Evolutionary conservation across 2,888 invertebrate genomes (phyloP).

Genomic region (Melanophora roralis): DNA sequence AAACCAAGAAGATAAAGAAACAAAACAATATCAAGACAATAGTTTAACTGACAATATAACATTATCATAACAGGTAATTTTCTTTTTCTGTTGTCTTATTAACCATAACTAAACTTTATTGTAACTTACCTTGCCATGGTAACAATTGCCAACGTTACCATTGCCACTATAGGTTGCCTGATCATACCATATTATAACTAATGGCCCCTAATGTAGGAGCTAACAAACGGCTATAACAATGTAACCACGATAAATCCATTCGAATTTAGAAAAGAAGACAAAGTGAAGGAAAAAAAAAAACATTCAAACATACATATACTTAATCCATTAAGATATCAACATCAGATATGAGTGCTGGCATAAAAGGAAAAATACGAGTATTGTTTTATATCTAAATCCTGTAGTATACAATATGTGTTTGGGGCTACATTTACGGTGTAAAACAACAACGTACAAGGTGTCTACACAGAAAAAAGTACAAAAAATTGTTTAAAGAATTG

Average conservation of each 20-base stretch:
- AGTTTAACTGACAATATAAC: slow-evolving; percentile 46
- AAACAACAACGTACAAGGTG: no score
- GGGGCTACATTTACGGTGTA: no score
- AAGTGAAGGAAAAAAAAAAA: not conserved
- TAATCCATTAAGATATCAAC: not conserved
- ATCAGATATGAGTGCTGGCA: not conserved
- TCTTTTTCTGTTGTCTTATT: slow-evolving; percentile 15
- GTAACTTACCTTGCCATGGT: not conserved
- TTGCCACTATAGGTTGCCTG: not conserved
- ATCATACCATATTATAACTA: not conserved
- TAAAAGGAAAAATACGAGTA: no score
- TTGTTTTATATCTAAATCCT: no score
- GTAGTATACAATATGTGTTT: no score
- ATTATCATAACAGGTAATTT: slow-evolving; percentile 54
- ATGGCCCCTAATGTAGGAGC: not conserved
- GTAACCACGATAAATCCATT: not conserved
- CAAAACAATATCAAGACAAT: slow-evolving; percentile 42
- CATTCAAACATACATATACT: not conserved
- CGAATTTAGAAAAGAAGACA: not conserved
- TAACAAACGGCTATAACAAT: not conserved
- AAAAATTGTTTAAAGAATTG: no score
- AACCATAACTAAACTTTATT: slow-evolving; percentile 26
- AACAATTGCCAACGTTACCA: not conserved
- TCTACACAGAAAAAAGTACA: no score
- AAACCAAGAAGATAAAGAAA: not conserved